Evolutionary conservation across 2,888 invertebrate species (phyloP), one percentile per base, ranked within the genome.

Genomic region (Rhagonycha lutea): DNA sequence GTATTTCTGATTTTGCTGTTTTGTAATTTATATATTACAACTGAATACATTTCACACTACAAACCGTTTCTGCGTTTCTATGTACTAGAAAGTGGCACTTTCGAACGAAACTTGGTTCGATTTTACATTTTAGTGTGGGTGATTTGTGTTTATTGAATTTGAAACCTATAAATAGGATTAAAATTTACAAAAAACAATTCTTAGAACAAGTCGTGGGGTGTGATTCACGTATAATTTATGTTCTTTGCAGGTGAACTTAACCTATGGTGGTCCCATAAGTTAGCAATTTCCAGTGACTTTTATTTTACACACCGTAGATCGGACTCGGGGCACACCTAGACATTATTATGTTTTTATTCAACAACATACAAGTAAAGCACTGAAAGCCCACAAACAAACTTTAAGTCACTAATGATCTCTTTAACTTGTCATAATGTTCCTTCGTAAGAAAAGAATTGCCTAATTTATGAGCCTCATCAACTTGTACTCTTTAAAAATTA

Each of bases 191-290:
- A 79, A 79, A 79, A 77, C 77, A 73, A 73, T 79, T 78, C 77
- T 26, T 69, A 72, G 79, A 78, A 79, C 76, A 76, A 74, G 78
- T 69, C 60, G 68, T 76, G 80, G 82, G 80, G 82, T 81, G 83
- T 83, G 84, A 83, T 83, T 83, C 82, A 82, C 81, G 76, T 82
- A 82, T 82, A 83, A 84, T 84, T 83, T 83, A 83, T 83, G 80
- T 80, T 75, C 75, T 65, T 78, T 81, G 81, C 84, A 84, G 83
- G 84, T 84, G 84, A 83, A 83, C 82, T 79, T 79, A 79, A 79
- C 81, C 70, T 80, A 77, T 81, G 83, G 84, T 84, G 84, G 83
- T 84, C 84, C 82, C 82, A 82, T 83, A 83, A 80, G 81, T 84
- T 83, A 83, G 76, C 79, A 79, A 72, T 74, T 79, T 79, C 79